phyloP scores from a whole-genome alignment of 2,797 vertebrate species.

The Thalassophryne amazonica region DNA sequence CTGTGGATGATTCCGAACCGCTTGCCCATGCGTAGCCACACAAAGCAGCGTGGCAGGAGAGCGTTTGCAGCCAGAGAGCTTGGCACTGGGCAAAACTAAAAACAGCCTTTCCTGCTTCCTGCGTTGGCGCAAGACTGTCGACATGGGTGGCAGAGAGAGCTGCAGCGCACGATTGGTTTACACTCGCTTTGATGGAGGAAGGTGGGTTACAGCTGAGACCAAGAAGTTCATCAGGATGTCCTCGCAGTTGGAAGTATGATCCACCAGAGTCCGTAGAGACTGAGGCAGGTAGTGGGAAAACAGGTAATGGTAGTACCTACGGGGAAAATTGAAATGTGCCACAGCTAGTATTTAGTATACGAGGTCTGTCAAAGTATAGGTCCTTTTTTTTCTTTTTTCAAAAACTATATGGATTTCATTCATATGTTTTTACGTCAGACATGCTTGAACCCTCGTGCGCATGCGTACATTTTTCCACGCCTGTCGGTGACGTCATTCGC shows the following conservation, averaged over 20 bases:
- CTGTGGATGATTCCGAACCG: slow-evolving; percentile 66
- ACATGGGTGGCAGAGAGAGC: slow-evolving; percentile 55
- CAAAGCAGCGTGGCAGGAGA: slow-evolving; percentile 35
- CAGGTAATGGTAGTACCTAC: slow-evolving; percentile 92
- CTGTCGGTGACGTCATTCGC: no score
- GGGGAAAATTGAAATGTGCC: background rate
- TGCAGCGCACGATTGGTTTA: slow-evolving; percentile 10
- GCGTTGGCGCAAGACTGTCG: slow-evolving; percentile 35
- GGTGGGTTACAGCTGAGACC: slow-evolving; percentile 87
- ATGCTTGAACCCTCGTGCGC: no score
- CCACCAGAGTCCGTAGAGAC: slow-evolving; percentile 82
- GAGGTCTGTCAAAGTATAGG: no score
- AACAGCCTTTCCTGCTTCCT: slow-evolving; percentile 54
- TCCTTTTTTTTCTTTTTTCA: no score
- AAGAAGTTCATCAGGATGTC: slow-evolving; percentile 94
- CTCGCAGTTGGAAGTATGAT: slow-evolving; percentile 82
- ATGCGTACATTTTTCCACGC: no score
- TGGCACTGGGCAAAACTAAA: slow-evolving; percentile 46
- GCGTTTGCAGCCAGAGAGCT: slow-evolving; percentile 44
- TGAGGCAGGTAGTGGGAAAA: slow-evolving; percentile 85
- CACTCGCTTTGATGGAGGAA: slow-evolving; percentile 76
- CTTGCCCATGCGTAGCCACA: slow-evolving; percentile 15
- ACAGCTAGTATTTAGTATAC: no score
- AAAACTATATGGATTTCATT: no score
- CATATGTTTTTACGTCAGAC: no score